phyloP scores from a whole-genome alignment of 1,140 invertebrate species.

The Vollenhovia emeryi region DNA sequence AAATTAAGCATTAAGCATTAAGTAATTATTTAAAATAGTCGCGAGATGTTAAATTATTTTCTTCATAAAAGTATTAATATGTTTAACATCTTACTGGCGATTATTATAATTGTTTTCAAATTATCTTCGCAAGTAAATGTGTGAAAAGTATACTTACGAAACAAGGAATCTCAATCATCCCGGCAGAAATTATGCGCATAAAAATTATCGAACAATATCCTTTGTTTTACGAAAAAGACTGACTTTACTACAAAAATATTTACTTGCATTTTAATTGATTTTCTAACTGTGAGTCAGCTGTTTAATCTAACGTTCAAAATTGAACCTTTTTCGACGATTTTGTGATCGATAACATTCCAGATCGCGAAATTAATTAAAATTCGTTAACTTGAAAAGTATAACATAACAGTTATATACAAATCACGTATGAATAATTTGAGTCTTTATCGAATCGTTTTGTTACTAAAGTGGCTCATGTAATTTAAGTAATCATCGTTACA shows the following conservation, averaged over 20 bases:
- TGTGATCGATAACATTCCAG: background rate
- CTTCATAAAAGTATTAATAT: background rate
- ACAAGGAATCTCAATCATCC: background rate
- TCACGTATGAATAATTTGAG: conserved; percentile 6
- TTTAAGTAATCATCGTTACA: background rate
- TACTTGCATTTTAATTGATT: background rate
- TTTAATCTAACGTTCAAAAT: background rate
- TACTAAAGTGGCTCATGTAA: background rate
- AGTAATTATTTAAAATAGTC: background rate
- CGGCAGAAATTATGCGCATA: background rate
- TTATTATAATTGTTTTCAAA: background rate
- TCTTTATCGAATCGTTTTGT: background rate
- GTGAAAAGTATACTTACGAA: background rate
- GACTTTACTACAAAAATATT: background rate
- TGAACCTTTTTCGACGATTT: background rate
- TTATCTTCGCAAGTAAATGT: background rate
- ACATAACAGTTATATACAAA: background rate
- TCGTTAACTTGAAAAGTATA: background rate
- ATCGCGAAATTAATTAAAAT: background rate
- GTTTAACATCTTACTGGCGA: background rate
- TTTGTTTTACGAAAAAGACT: background rate
- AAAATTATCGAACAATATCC: background rate
- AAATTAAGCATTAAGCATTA: background rate
- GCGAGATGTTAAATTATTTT: background rate
- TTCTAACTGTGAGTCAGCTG: background rate